Percentiles rank a stretch among this genome's conserved stretches.
Conservation (phyloP, 2,113 vertebrate genomes). For the Prunella fulvescens region DNA sequence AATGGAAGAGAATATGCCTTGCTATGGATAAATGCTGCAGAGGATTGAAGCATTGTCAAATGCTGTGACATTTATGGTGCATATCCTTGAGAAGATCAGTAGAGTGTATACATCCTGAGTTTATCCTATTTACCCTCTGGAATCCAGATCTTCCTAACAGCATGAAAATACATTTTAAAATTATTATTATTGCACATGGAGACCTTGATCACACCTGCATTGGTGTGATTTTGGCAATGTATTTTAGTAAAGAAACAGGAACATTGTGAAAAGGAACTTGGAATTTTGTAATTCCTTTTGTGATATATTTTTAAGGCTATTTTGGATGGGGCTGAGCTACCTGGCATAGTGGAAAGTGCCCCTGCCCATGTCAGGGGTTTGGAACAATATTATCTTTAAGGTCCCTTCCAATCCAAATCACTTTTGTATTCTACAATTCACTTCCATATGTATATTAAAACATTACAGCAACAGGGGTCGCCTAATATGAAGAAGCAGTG, state of each 20-base stretch:
- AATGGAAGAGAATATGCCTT: neutral
- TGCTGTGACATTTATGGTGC: neutral
- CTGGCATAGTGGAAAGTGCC: neutral
- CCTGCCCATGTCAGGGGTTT: neutral
- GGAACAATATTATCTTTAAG: neutral
- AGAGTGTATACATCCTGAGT: neutral
- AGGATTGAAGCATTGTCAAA: neutral
- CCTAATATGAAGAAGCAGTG: neutral
- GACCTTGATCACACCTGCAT: neutral
- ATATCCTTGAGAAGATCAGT: neutral
- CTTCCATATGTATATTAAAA: neutral
- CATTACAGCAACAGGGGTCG: neutral
- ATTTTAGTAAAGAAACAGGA: neutral
- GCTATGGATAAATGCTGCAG: neutral
- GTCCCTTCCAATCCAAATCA: neutral
- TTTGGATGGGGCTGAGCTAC: neutral
- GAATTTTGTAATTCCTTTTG: neutral
- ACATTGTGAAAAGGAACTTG: neutral
- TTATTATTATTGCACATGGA: neutral
- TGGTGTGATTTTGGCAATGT: neutral
- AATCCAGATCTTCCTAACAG: neutral
- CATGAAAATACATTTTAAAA: neutral
- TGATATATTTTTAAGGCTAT: neutral
- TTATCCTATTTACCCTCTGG: neutral
- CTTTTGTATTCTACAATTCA: neutral